Conservation (phyloP, 2,797 vertebrate species). For the Cottoperca gobio region DNA sequence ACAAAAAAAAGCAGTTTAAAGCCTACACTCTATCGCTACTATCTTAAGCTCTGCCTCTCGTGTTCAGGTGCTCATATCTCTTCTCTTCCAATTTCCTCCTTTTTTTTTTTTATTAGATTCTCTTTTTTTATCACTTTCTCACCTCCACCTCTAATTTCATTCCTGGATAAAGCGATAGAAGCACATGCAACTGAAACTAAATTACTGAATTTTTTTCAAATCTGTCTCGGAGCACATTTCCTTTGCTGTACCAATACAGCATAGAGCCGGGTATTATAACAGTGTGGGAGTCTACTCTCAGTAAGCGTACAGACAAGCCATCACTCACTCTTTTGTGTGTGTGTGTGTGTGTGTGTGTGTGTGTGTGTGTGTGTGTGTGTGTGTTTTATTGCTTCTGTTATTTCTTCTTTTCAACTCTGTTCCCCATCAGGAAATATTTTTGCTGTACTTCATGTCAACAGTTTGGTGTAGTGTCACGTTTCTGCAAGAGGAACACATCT, state of each 20-base stretch:
- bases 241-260: slow-evolving; percentile 30
- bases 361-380: background rate
- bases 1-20: slow-evolving; percentile 23
- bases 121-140: slow-evolving; percentile 32
- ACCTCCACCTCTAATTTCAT: slow-evolving; percentile 44
- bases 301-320: slow-evolving; percentile 27
- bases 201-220: slow-evolving; percentile 32
- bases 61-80: slow-evolving; percentile 6
- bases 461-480: background rate
- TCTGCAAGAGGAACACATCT: too few species aligned
- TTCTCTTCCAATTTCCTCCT: slow-evolving; percentile 22
- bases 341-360: background rate
- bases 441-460: slow-evolving; percentile 5
- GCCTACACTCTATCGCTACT: slow-evolving; percentile 24
- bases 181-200: slow-evolving; percentile 36
- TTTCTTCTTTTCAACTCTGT: background rate
- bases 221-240: slow-evolving; percentile 16
- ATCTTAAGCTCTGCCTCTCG: slow-evolving; percentile 16
- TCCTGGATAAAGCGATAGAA: slow-evolving; percentile 22
- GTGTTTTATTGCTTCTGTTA: slow-evolving; percentile 1
- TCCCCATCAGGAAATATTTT: slow-evolving; percentile 2
- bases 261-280: slow-evolving; percentile 23
- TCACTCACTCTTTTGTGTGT: background rate
- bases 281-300: slow-evolving; percentile 26
- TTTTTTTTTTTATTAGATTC: background rate